These are phyloP conservation scores for Anhinga anhinga DNA, from an alignment of 2,113 vertebrate genomes.

Conservation along the genomic window DNA sequence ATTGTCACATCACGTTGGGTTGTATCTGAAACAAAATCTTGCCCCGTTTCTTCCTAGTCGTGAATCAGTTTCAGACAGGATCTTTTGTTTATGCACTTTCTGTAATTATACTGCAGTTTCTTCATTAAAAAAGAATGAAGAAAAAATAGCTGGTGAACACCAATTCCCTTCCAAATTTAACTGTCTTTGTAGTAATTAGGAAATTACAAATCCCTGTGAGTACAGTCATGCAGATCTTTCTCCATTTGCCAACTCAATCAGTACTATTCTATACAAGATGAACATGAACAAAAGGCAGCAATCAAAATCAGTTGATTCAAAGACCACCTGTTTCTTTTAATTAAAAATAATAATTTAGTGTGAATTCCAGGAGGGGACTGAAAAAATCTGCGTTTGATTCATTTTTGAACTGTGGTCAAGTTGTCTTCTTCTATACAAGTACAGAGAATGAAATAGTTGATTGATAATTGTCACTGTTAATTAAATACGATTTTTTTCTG, in stretches of 20 bases:
- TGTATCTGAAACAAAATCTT: neutral
- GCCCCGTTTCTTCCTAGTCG: neutral
- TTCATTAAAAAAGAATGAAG: constrained; percentile 49
- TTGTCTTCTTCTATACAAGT: neutral
- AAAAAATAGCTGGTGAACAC: neutral
- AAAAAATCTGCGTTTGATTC: neutral
- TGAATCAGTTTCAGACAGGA: neutral
- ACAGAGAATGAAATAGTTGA: neutral
- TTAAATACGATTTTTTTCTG: neutral
- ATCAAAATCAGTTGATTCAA: constrained; percentile 1
- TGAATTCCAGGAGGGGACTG: neutral
- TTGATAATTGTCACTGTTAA: neutral
- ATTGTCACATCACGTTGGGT: neutral
- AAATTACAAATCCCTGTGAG: constrained; percentile 40
- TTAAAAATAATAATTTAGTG: constrained; percentile 24
- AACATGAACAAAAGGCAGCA: constrained; percentile 28
- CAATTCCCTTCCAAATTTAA: neutral
- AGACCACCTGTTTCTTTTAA: constrained; percentile 41
- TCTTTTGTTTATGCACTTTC: constrained; percentile 5
- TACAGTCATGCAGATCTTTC: neutral
- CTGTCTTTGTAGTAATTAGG: constrained; percentile 44
- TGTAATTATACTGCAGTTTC: constrained; percentile 36
- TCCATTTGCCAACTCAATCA: constrained; percentile 43
- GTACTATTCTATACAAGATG: neutral
- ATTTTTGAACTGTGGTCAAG: neutral